Evolutionary conservation across 2,888 invertebrate species (phyloP), one percentile per base, ranked within the genome.

Genomic region (Rhagium mordax): DNA sequence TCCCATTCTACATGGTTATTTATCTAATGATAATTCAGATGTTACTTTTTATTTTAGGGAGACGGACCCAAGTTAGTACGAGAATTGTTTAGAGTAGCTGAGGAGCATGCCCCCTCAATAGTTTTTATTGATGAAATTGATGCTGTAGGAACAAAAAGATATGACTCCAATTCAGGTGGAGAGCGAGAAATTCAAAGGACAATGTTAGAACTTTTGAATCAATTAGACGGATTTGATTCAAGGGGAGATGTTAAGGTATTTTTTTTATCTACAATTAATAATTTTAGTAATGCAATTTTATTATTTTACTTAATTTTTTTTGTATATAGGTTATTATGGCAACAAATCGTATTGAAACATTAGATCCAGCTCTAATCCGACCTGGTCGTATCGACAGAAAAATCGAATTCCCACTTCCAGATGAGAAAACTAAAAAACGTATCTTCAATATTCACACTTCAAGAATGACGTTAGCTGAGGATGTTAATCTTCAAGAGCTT

Each of bases 111-210:
- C 0, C 99, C 99, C 0, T 98, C 99, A 0, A 99, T 99, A 88
- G 98, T 99, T 10, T 99, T 99, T 86, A 99, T 99, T 83, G 99
- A 99, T 91, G 99, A 99, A 92, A 99, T 99, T 84, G 99, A 99
- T 91, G 99, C 99, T 27, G 97, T 99, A 13, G 99, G 99, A 71
- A 99, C 98, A 5, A 99, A 99, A 89, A 93, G 98, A 87, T 99
- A 99, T 87, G 99, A 99, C 86, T 99, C 99, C 0, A 99, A 99
- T 88, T 99, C 98, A 65, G 99, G 99, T 48, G 99, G 99, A 72
- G 99, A 99, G 87, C 92, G 99, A 77, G 99, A 99, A 92, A 99
- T 99, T 87, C 99, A 99, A 88, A 92, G 99, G 87, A 99, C 99
- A 72, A 99, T 99, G 99, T 93, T 99, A 88, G 99, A 99, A 88